These are phyloP conservation scores for Cyprinodon brontotheroides DNA, from an alignment of 2,113 vertebrate species.

Conservation along the genomic window DNA sequence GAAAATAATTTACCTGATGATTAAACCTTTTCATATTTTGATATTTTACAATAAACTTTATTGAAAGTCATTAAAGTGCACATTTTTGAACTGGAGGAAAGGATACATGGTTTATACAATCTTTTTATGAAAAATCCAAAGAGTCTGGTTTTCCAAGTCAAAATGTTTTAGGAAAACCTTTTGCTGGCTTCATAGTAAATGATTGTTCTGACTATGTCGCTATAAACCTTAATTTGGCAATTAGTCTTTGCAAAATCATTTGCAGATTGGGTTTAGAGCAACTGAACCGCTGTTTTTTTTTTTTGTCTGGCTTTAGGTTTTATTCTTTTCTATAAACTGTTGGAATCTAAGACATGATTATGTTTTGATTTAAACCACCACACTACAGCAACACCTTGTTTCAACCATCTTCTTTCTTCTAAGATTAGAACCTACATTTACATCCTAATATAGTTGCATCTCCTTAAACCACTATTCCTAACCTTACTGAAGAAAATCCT, in stretches of 20 bases:
- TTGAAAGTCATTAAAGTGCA: background rate
- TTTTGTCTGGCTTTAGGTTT: background rate
- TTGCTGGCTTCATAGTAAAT: background rate
- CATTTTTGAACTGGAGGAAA: background rate
- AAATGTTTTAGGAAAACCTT: background rate
- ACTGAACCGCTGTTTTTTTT: background rate
- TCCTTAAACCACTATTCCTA: background rate
- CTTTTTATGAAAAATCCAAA: background rate
- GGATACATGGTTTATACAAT: background rate
- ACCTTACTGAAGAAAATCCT: no score
- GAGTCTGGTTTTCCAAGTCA: background rate
- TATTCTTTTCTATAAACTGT: background rate
- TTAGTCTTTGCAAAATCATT: background rate
- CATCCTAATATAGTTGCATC: background rate
- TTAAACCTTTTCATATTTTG: background rate
- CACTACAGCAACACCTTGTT: background rate
- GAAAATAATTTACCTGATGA: slow-evolving; percentile 14
- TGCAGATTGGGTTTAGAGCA: background rate
- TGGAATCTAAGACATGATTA: background rate
- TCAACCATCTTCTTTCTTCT: background rate
- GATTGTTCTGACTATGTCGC: background rate
- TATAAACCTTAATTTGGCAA: background rate
- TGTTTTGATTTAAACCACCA: background rate
- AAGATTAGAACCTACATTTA: background rate
- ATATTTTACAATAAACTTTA: background rate